Evolutionary conservation across 2,888 invertebrate genomes (phyloP), one percentile per base, ranked within the genome.

Genomic region (Omphaloscelis lunosa): DNA sequence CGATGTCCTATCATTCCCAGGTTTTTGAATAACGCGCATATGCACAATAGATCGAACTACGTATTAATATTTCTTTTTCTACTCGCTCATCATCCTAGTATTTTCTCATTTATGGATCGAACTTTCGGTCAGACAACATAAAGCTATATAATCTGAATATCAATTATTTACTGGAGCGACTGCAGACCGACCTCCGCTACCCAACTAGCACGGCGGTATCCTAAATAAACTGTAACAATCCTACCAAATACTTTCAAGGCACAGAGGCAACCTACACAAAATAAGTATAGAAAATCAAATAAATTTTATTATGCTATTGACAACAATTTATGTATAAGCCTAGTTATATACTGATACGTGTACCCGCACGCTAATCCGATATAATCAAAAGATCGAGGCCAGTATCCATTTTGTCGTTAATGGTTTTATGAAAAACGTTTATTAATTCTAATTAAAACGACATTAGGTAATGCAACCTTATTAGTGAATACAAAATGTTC

Each of bases 321-420:
- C 27, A 70, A 69, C 48, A 70, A 70, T 62, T n/a, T n/a, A n/a
- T n/a, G 58, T 48, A 48, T 80, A 63, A 39, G 56, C 58, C 48
- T 29, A 51, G 39, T 34, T n/a, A 29, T 27, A 62, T 29, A 67
- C 27, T 45, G 41, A 72, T 58, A 79, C 34, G 34, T 51, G 9
- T 59, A 41, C 12, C 45, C 15, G 56, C 68, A 56, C n/a, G 58
- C 58, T 59, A 67, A 82, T 67, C 29, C 20, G 61, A 75, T 56
- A 63, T n/a, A 68, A 74, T 67, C 34, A 74, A 72, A 45, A 20
- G 17, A 71, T 80, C 66, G 74, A 84, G 63, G 75, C 63, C 59
- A 62, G 48, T 71, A 56, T 51, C 27, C 11, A 71, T 75, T 80
- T 80, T 58, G 45, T 65, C n/a, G 41, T 62, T 48, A 53, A 62